Percentiles rank a stretch among this genome's conserved stretches.
These are phyloP conservation scores for Rugalucina vietnamica DNA, from an alignment of 2,888 invertebrate genomes.

Conservation along the genomic window DNA sequence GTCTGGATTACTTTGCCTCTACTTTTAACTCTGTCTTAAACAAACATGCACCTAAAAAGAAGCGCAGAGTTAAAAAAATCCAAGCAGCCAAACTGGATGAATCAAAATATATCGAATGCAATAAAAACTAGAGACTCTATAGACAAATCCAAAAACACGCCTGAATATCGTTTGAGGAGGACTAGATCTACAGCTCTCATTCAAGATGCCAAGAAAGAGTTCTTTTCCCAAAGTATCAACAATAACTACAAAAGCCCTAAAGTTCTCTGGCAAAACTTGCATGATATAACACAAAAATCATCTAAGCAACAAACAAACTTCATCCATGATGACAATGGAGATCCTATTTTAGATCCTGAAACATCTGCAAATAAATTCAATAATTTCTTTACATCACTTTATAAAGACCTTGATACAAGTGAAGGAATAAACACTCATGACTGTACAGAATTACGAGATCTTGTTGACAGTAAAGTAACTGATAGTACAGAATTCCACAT, in stretches of 20 bases:
- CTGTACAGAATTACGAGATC: not conserved
- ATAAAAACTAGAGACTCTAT: not conserved
- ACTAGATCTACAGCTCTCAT: not conserved
- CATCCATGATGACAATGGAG: not conserved
- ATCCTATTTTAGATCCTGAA: constrained; percentile 4
- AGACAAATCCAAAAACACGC: not conserved
- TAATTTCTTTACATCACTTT: not conserved
- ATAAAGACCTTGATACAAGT: not conserved
- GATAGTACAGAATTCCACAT: not conserved
- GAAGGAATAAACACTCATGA: not conserved
- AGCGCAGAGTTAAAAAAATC: not conserved
- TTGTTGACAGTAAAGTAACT: not conserved
- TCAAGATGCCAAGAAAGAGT: not conserved
- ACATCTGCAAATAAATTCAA: not conserved
- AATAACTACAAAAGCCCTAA: not conserved
- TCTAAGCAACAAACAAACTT: not conserved
- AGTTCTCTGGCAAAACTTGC: not conserved
- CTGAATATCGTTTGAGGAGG: not conserved
- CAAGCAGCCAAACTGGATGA: not conserved
- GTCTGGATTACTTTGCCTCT: not conserved
- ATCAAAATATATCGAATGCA: not conserved
- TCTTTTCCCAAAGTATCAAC: not conserved
- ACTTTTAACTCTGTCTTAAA: not conserved
- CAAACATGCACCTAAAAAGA: not conserved
- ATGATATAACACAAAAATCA: not conserved